Base-by-base conservation (phyloP, 2,797 vertebrate genomes). In the Ceryle rudis region DNA sequence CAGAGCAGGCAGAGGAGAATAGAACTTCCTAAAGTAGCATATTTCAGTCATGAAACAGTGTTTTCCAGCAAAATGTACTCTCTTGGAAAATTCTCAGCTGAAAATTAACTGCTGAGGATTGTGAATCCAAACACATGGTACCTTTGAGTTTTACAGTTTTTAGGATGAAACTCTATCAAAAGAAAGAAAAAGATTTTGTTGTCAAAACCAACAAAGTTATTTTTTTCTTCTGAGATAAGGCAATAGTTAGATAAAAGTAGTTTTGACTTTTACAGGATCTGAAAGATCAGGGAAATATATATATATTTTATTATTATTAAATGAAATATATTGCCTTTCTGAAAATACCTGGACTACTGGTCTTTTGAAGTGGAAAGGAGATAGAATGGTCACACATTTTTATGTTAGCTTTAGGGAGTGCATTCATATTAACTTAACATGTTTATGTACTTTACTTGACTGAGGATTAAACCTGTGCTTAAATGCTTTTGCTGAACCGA, bases 401-500 rank as follows among this genome's bases (percentile, higher is more conserved):
- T 46, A 35, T 86, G 41, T 58, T 91, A 89, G 33, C 55, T 77
- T 87, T 89, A 89, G 79, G 31, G 60, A 0, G 0, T 67, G 52
- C 57, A 44, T 71, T 80, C 20, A 3, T 88, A 82, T 81, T 94
- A 58, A 52, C 49, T 57, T 82, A 91, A 52, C 21, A n/a, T 62
- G 65, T 91, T 88, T 86, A 72, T 78, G 10, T 81, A 37, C 31
- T 84, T 84, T 60, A 54, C 52, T 90, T 61, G 39, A 67, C 66
- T 55, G 55, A 80, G 58, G 82, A 91, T 89, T 94, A 96, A 94
- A 54, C 11, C 19, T 83, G 17, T 37, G 28, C 61, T 86, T 80
- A 95, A 94, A 88, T 54, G 17, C 10, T 85, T 95, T 86, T 93
- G n/a, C 39, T 78, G 81, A 94, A 72, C 19, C 81, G n/a, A 25